A percentile compares a stretch with the other conserved stretches of the same genome.
Evolutionary conservation across 2,797 vertebrate genomes (phyloP).

Genomic region (Notolabrus celidotus): DNA sequence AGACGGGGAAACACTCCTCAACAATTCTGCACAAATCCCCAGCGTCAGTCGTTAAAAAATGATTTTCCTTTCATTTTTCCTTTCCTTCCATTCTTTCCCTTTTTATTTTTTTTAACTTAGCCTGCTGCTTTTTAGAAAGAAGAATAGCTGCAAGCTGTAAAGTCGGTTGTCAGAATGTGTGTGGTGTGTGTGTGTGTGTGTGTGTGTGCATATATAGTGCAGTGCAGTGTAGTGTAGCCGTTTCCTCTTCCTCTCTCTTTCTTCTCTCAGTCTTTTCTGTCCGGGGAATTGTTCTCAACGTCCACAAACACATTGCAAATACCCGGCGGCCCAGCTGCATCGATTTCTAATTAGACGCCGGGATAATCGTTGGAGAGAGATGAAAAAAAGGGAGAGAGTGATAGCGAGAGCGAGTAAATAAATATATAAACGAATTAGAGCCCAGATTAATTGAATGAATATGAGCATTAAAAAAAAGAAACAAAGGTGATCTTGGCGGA

Average conservation of each 20-base stretch:
- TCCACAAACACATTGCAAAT: conserved; percentile 92
- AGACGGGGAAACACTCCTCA: conserved; percentile 76
- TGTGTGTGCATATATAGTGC: conserved; percentile 35
- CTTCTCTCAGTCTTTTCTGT: conserved; percentile 76
- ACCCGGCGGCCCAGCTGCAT: conserved; percentile 88
- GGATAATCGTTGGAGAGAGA: conserved; percentile 90
- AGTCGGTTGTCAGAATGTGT: conserved; percentile 69
- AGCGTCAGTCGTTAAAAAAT: conserved; percentile 74
- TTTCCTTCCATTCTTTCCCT: conserved; percentile 64
- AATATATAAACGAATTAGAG: conserved; percentile 84
- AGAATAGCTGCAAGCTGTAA: conserved; percentile 83
- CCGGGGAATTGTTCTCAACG: conserved; percentile 89
- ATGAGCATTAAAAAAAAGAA: conserved; percentile 78
- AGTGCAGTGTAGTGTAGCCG: conserved; percentile 65
- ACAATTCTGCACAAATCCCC: conserved; percentile 74
- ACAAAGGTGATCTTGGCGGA: conserved; percentile 75
- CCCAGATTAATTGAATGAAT: conserved; percentile 82
- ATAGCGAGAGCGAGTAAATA: conserved; percentile 82
- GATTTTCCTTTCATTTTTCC: conserved; percentile 80
- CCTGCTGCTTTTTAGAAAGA: conserved; percentile 78
- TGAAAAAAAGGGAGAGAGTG: conserved; percentile 80
- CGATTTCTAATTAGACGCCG: conserved; percentile 92
- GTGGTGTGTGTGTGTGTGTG: conserved; percentile 49
- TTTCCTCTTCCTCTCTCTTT: conserved; percentile 78
- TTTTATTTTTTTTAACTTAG: conserved; percentile 32